Evolutionary conservation across 2,888 invertebrate genomes (phyloP).

Genomic region (Hypercompe scribonia): DNA sequence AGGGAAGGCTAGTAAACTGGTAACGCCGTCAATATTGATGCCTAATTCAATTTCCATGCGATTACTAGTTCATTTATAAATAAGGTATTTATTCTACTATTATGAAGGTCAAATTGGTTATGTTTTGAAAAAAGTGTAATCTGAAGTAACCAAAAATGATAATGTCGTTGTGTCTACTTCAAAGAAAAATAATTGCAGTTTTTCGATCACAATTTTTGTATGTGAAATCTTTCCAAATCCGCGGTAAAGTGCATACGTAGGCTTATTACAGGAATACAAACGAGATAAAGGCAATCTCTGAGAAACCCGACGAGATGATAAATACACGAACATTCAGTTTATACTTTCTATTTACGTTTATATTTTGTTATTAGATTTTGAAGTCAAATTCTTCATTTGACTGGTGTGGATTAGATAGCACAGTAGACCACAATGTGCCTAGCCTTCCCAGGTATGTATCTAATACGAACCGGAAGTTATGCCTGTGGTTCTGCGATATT

Average conservation of each 20-base stretch:
- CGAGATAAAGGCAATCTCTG: too few relatives aligned
- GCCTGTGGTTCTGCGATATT: slow-evolving; percentile 9
- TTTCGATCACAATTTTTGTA: too few relatives aligned
- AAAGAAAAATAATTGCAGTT: too few relatives aligned
- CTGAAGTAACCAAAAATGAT: not conserved
- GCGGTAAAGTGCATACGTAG: too few relatives aligned
- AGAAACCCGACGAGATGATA: too few relatives aligned
- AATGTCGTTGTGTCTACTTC: not conserved
- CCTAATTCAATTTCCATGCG: slow-evolving; percentile 1
- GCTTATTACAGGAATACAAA: too few relatives aligned
- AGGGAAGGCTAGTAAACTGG: not conserved
- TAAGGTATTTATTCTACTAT: not conserved
- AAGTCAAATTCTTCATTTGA: not conserved
- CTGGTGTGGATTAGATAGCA: not conserved
- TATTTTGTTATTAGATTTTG: not conserved
- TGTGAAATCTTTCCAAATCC: too few relatives aligned
- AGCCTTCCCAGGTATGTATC: slow-evolving; percentile 27
- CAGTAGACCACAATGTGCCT: slow-evolving; percentile 18
- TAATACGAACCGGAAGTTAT: slow-evolving; percentile 12
- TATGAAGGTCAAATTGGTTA: not conserved
- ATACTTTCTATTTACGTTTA: not conserved
- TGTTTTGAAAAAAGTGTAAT: not conserved
- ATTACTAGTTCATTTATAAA: slow-evolving; percentile 12
- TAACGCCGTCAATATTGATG: not conserved
- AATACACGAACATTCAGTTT: too few relatives aligned